Conservation (phyloP, 2,113 vertebrate genomes). For the Carlito syrichta region DNA sequence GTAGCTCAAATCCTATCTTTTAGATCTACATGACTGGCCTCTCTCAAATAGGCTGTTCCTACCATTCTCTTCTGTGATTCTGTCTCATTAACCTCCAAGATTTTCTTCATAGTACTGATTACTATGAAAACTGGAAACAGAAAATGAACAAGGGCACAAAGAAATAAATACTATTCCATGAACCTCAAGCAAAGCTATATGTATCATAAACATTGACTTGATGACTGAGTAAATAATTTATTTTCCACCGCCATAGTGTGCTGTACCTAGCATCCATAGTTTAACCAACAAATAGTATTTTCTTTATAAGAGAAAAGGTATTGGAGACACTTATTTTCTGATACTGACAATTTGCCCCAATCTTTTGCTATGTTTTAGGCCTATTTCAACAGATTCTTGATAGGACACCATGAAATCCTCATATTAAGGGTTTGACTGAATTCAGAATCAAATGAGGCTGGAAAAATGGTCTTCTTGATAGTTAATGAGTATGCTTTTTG, state of each 20-base stretch:
- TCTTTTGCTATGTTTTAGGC: neutral
- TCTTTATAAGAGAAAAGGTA: neutral
- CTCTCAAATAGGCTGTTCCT: neutral
- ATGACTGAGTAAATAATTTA: neutral
- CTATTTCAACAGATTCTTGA: neutral
- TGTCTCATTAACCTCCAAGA: neutral
- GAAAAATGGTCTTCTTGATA: neutral
- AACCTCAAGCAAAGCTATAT: neutral
- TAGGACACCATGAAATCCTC: neutral
- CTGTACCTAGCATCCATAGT: neutral
- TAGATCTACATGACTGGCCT: fast-evolving
- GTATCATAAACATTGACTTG: neutral
- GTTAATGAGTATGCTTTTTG: neutral
- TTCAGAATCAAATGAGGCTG: neutral
- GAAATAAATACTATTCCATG: neutral
- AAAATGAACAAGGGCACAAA: neutral
- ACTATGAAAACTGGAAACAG: neutral
- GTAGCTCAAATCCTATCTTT: neutral
- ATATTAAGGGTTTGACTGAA: neutral
- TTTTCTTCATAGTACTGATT: neutral
- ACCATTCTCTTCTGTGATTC: neutral
- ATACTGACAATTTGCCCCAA: neutral
- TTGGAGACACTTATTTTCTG: neutral
- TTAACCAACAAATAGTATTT: neutral
- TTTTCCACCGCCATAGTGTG: fast-evolving